These are phyloP conservation scores for Drosophila repletoides DNA, from an alignment of 1,140 invertebrate genomes.

Conservation along the genomic window DNA sequence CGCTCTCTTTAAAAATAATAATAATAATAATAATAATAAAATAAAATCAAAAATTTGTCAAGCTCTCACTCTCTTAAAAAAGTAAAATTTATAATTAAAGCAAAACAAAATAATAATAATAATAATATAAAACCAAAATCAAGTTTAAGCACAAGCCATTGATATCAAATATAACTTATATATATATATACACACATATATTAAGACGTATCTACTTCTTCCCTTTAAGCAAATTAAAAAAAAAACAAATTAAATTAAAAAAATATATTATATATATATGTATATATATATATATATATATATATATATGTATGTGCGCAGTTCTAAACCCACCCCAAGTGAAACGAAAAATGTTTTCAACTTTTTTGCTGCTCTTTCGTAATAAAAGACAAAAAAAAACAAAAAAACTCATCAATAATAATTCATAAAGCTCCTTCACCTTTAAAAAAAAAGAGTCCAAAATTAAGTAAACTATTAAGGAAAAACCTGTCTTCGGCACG, in stretches of 20 bases:
- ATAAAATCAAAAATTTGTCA: conserved; percentile 26
- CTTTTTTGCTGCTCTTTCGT: too few species aligned
- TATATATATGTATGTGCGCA: conserved; percentile 3
- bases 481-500: too few species aligned
- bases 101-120: conserved; percentile 16
- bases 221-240: conserved; percentile 37
- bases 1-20: conserved; percentile 28
- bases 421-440: conserved; percentile 12
- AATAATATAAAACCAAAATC: conserved; percentile 15
- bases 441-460: too few species aligned
- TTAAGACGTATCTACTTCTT: conserved; percentile 50
- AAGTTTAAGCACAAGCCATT: conserved; percentile 43
- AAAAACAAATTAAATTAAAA: conserved; percentile 11
- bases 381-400: conserved; percentile 40
- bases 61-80: conserved; percentile 33
- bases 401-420: conserved; percentile 20
- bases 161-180: conserved; percentile 43
- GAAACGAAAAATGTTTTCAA: too few species aligned
- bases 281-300: neutral
- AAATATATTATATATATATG: conserved; percentile 2
- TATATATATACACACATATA: conserved; percentile 22
- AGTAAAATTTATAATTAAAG: too few species aligned
- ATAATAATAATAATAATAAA: conserved; percentile 3
- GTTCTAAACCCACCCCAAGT: too few species aligned
- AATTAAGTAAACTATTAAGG: too few species aligned